Base-by-base conservation (phyloP, 2,888 invertebrate genomes). In the Caenorhabditis auriculariae region DNA sequence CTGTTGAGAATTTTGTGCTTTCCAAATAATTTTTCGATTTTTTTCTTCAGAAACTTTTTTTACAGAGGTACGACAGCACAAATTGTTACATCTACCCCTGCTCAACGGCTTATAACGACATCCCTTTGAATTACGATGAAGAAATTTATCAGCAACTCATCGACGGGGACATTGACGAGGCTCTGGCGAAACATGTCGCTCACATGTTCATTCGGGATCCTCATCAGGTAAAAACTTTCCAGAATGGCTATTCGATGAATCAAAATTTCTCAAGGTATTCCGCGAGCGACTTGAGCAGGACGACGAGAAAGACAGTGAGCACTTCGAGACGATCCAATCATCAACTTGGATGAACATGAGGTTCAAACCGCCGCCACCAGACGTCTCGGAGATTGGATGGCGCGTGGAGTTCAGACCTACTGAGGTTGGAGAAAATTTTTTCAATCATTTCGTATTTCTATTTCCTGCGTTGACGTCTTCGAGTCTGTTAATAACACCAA, bases 321-420 rank as follows among this genome's bases (percentile, higher is more conserved):
- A 98, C 84, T 98, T 99, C 85, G 98, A 98, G 87, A 80, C 78
- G n/a, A 80, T 78, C 26, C 76, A 81, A 53, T 65, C 64, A 17
- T 76, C 76, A 7, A 81, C 79, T 55, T 78, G 80, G 78, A 73
- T 73, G 73, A 81, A 78, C 48, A 80, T 78, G 80, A 61, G 78
- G 32, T 52, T 48, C 39, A 48, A 54, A 17, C 95, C 95, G 29
- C 95, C 96, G 39, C 93, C 94, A 19, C 91, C 93, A 0, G 83
- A 84, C 9, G 89, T 92, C 83, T 91, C 93, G 9, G 87, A 90
- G 41, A 98, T 98, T 79, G 98, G 98, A 26, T 98, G 98, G 96
- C 88, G 98, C 70, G 96, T 98, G 0, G 98, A 98, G 86, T 98
- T 98, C 85, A 88, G 98, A 27, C 96, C 98, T 38, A 95, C 95